Percentiles rank a stretch among this genome's conserved stretches.
These are phyloP conservation scores for Nematolebias whitei DNA, from an alignment of 2,113 vertebrate species.

Conservation along the genomic window DNA sequence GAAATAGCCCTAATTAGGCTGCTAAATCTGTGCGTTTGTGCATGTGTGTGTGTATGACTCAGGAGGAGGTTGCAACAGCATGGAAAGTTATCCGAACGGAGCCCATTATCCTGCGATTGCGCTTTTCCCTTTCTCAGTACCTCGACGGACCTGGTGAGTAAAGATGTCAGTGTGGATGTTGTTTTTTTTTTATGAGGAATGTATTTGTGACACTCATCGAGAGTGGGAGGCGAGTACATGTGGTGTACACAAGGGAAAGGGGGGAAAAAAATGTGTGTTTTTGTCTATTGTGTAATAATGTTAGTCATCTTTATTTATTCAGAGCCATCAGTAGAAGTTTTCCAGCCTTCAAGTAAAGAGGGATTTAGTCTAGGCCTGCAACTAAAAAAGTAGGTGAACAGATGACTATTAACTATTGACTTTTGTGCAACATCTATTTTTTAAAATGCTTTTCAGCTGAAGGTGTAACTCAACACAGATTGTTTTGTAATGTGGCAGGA, in stretches of 20 bases:
- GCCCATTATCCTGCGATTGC: constrained; percentile 92
- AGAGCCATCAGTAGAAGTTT: constrained; percentile 98
- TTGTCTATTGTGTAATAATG: constrained; percentile 34
- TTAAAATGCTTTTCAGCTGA: background rate
- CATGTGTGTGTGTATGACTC: constrained; percentile 60
- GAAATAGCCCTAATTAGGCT: constrained; percentile 64
- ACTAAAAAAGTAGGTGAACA: constrained; percentile 91
- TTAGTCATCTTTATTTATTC: constrained; percentile 50
- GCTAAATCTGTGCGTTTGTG: constrained; percentile 62
- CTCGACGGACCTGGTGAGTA: constrained; percentile 97
- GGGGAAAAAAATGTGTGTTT: constrained; percentile 32
- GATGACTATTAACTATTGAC: background rate
- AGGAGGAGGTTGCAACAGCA: constrained; percentile 98
- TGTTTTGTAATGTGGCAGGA: constrained; percentile 76
- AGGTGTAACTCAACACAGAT: constrained; percentile 1
- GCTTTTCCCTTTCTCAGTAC: constrained; percentile 98
- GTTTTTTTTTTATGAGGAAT: constrained; percentile 43
- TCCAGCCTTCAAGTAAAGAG: constrained; percentile 98
- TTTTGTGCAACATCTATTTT: background rate
- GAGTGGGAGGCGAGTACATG: constrained; percentile 60
- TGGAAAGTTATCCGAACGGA: constrained; percentile 99
- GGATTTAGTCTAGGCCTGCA: constrained; percentile 96
- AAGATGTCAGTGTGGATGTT: constrained; percentile 60
- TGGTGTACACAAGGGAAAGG: constrained; percentile 38
- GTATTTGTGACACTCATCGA: constrained; percentile 59